phyloP scores from a whole-genome alignment of 2,113 vertebrate genomes.

The Ailurus styani region DNA sequence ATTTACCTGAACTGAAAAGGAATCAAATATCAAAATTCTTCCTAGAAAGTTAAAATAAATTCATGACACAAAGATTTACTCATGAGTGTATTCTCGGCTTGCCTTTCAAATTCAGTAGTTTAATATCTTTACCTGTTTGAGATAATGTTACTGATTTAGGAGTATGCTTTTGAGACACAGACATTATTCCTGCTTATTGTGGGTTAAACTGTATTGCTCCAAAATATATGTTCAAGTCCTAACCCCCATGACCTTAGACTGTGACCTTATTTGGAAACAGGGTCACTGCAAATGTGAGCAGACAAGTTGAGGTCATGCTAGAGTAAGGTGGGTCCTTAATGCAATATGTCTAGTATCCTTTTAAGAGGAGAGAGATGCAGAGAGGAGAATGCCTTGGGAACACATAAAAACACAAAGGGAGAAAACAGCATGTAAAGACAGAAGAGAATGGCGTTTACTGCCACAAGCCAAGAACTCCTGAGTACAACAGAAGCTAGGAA shows the following conservation, averaged over 20 bases:
- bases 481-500: not conserved
- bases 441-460: not conserved
- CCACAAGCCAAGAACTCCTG: not conserved
- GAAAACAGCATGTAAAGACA: not conserved
- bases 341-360: not conserved
- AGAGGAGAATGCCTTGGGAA: not conserved
- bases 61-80: not conserved
- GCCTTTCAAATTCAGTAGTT: not conserved
- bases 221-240: not conserved
- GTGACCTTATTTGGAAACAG: not conserved
- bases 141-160: not conserved
- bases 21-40: not conserved
- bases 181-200: not conserved
- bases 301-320: not conserved
- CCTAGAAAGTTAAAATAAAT: not conserved
- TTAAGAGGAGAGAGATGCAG: not conserved
- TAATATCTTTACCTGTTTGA: not conserved
- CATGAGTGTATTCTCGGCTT: not conserved
- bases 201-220: not conserved
- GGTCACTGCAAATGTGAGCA: not conserved
- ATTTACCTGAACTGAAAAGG: not conserved
- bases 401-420: not conserved
- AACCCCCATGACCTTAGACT: not conserved
- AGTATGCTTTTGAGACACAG: not conserved
- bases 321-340: not conserved